Evolutionary conservation across 2,797 vertebrate genomes (phyloP).

Genomic region (Netta rufina): DNA sequence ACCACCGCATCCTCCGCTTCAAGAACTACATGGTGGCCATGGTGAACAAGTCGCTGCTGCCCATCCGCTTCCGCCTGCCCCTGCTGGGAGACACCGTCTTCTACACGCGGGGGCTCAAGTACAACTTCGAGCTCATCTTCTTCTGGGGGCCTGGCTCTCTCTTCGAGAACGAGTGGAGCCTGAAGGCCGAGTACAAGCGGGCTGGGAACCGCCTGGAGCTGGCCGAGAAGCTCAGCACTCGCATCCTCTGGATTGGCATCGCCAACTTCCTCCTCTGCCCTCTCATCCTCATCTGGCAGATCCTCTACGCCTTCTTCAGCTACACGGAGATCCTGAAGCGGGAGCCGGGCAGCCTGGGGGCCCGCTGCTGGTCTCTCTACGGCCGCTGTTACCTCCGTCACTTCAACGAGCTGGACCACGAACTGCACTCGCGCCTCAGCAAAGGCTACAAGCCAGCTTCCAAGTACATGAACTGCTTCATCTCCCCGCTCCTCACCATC

Average conservation of each 20-base stretch:
- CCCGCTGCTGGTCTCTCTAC: conserved; percentile 97
- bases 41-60: conserved; percentile 97
- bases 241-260: conserved; percentile 97
- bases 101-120: conserved; percentile 96
- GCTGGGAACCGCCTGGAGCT: conserved; percentile 93
- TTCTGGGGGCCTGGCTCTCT: conserved; percentile 98
- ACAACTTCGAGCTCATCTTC: conserved; percentile 99
- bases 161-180: conserved; percentile 97
- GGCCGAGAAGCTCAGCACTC: conserved; percentile 91
- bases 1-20: conserved; percentile 97
- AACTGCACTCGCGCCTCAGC: conserved; percentile 95
- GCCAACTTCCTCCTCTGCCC: conserved; percentile 97
- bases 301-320: conserved; percentile 98
- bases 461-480: conserved; percentile 99
- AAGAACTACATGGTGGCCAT: conserved; percentile 99
- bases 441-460: conserved; percentile 97
- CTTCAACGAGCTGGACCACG: conserved; percentile 97
- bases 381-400: conserved; percentile 97
- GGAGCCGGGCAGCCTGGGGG: conserved; percentile 95
- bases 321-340: conserved; percentile 97
- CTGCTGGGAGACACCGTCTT: conserved; percentile 89
- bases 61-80: conserved; percentile 90
- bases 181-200: conserved; percentile 95
- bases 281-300: conserved; percentile 98
- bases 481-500: conserved; percentile 92